Base-by-base conservation (phyloP, 2,113 vertebrate genomes). In the Prionailurus bengalensis region DNA sequence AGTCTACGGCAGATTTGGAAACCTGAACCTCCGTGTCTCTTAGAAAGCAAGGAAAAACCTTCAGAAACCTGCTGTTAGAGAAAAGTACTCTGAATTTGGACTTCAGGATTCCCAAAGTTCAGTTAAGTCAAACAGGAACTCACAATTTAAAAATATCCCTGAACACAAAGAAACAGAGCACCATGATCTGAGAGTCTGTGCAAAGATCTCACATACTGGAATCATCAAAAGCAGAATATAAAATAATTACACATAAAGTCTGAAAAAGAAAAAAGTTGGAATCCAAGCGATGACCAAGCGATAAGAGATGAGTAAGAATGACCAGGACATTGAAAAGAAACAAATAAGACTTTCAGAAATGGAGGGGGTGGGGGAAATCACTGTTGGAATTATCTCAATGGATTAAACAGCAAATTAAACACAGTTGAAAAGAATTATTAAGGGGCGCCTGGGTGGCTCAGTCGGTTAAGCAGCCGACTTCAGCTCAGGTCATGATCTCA, bases 41-140 rank as follows among this genome's bases (percentile, higher is more conserved):
- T 27, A 61, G 61, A 78, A 82, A 92, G 12, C 31, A 4, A 58
- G n/a, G 36, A 27, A 9, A 74, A 70, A 21, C 3, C 58, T 84
- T 81, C 31, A 86, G 3, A 65, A 71, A 86, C 25, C 31, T 79
- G 27, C 27, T 80, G 23, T 13, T 82, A 21, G 33, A 39, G 14
- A 21, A 65, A 53, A 94, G 39, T 61, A 45, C 21, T 90, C 92
- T 82, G 48, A 82, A 89, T 55, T 71, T 14, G 93, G 68, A 23
- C 11, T 14, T 68, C 17, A 61, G 5, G 21, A 89, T 87, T 71
- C 17, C 39, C 48, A 70, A 63, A 58, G 21, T 55, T 78, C 21
- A 66, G 31, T 19, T 58, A 92, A 81, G 89, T 70, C 58, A 91
- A 84, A 92, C 29, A 92, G 36, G 23, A 95, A 92, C 7, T 91